Base-by-base conservation (phyloP, 2,888 invertebrate species). In the Meganola albula region DNA sequence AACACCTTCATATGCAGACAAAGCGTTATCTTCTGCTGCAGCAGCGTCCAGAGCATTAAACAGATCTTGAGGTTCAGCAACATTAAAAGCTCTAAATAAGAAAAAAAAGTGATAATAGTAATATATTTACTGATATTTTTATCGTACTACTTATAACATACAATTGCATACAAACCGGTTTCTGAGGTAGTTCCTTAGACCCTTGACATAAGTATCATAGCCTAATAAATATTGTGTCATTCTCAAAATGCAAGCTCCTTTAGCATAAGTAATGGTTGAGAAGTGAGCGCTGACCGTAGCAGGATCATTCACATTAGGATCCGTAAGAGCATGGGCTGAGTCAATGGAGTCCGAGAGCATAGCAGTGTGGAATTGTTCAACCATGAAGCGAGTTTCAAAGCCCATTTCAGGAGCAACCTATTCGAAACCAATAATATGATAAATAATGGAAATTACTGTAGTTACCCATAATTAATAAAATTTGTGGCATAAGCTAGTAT, bases 161-260 rank as follows among this genome's bases (percentile, higher is more conserved):
- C n/a, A n/a, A n/a, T n/a, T n/a, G n/a, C n/a, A n/a, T n/a, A n/a
- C n/a, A n/a, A n/a, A 90, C 91, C 80, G 80, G 1, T 48, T 50
- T 0, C 34, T 40, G 0, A 92, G 71, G 54, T 92, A 92, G 6
- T 44, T 50, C 6, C 77, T 71, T 8, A 93, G 64, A 1, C 89
- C 89, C 18, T 63, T 67, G 21, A 76, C 60, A 55, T 89, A 93
- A 0, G 86, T 77, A 0, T 56, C 53, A 0, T 69, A 53, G 9
- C 90, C 90, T 13, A 92, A 74, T n/a, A 88, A 70, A 50, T 90
- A 86, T 40, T 88, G 87, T 3, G 92, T 78, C 93, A 93, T 93
- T 45, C 92, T 88, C 10, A 93, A 74, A 2, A 92, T 69, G 0
- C 84, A 44, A 1, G 83, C 89, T 1, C 90, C 92, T 69, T 92